These are phyloP conservation scores for Caranx melampygus DNA, from an alignment of 2,113 vertebrate genomes.

Conservation along the genomic window DNA sequence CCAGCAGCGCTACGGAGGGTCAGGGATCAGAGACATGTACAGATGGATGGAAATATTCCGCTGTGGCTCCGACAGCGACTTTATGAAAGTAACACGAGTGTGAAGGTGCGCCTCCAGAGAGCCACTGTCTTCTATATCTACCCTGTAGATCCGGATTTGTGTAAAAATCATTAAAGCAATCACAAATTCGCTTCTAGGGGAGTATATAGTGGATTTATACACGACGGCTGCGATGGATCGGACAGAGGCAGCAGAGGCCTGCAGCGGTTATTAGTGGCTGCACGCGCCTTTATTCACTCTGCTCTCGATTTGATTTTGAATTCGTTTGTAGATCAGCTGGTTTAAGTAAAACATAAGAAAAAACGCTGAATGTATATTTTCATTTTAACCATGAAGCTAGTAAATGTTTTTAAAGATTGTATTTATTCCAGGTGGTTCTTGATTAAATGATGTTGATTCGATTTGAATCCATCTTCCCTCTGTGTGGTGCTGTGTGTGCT, in stretches of 20 bases:
- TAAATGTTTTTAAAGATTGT: background rate
- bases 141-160: conserved; percentile 99
- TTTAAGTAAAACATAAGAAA: background rate
- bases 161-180: conserved; percentile 90
- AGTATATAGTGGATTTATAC: conserved; percentile 99
- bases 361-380: background rate
- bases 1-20: conserved; percentile 30
- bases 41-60: conserved; percentile 45
- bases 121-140: conserved; percentile 96
- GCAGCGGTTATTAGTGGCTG: background rate
- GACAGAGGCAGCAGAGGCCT: conserved; percentile 36
- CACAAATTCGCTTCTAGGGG: conserved; percentile 99
- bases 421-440: background rate
- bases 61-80: conserved; percentile 25
- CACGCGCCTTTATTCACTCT: background rate
- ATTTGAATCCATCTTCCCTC: background rate
- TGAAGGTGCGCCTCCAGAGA: conserved; percentile 63
- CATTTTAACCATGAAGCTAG: background rate
- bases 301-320: background rate
- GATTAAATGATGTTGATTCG: background rate
- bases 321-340: background rate
- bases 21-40: conserved; percentile 34
- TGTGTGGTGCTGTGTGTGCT: background rate
- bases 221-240: conserved; percentile 86
- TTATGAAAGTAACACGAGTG: conserved; percentile 61